A percentile compares a stretch with the other conserved stretches of the same genome.
Conservation (phyloP, 2,113 vertebrate species). For the Candoia aspera region DNA sequence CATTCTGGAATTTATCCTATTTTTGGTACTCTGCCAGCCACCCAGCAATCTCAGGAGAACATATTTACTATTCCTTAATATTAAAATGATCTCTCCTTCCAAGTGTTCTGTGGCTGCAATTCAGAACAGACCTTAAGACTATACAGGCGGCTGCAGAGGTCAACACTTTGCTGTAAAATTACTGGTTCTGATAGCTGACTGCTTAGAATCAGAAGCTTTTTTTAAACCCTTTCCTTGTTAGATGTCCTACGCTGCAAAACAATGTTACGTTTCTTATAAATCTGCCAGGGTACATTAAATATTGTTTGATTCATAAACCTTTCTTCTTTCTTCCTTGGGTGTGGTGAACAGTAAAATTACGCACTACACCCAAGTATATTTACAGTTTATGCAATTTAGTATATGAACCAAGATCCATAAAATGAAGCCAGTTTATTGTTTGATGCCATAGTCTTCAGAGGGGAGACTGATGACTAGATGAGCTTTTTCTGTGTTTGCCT, state of each 20-base stretch:
- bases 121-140: not conserved
- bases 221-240: slow-evolving; percentile 3
- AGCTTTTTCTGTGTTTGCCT: not conserved
- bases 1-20: not conserved
- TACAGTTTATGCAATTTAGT: not conserved
- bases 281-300: not conserved
- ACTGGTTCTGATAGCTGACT: not conserved
- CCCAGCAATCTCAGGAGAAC: not conserved
- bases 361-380: not conserved
- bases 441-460: not conserved
- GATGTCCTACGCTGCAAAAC: not conserved
- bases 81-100: slow-evolving; percentile 13
- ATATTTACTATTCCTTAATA: not conserved
- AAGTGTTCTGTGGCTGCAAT: not conserved
- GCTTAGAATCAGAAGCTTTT: not conserved
- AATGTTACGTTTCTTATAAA: not conserved
- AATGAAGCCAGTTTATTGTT: not conserved
- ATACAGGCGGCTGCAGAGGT: slow-evolving; percentile 10
- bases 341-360: not conserved
- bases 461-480: not conserved
- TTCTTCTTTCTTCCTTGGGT: slow-evolving; percentile 21
- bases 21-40: not conserved
- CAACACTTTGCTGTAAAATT: not conserved
- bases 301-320: accelerated
- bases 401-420: not conserved